Evolutionary conservation across 2,113 vertebrate species (phyloP).

Genomic region (Macaca nemestrina): DNA sequence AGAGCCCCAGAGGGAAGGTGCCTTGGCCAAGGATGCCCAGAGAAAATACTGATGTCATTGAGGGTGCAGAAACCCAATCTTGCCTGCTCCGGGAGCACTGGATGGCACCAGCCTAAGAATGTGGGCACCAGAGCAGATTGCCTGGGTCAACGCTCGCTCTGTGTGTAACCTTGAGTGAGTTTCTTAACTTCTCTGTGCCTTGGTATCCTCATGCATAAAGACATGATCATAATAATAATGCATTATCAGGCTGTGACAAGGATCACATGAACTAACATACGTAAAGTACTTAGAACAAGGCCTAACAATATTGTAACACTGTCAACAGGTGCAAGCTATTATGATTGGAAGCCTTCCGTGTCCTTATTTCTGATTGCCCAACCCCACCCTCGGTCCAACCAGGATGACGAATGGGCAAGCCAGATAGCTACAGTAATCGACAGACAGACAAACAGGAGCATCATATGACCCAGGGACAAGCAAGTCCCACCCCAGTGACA

Average conservation of each 20-base stretch:
- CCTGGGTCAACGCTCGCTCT: accelerated
- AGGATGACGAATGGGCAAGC: not conserved
- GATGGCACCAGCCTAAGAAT: too few relatives aligned
- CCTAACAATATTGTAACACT: accelerated
- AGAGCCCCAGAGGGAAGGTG: not conserved
- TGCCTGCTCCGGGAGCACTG: accelerated
- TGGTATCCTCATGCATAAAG: not conserved
- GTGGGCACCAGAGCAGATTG: not conserved
- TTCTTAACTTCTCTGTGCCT: not conserved
- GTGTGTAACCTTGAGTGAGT: not conserved
- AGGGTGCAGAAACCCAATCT: not conserved
- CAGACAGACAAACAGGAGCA: not conserved
- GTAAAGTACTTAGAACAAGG: not conserved
- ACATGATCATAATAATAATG: not conserved
- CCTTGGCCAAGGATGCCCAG: not conserved
- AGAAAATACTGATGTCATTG: accelerated
- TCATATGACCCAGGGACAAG: accelerated
- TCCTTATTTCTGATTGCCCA: not conserved
- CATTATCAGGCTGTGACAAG: not conserved
- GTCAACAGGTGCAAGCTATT: not conserved
- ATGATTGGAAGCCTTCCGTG: accelerated
- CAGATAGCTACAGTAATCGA: too few relatives aligned
- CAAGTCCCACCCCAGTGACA: not conserved
- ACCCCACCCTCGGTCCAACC: not conserved
- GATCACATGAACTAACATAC: not conserved